Evolutionary conservation across 2,888 invertebrate genomes (phyloP).

Genomic region (Rhingia rostrata): DNA sequence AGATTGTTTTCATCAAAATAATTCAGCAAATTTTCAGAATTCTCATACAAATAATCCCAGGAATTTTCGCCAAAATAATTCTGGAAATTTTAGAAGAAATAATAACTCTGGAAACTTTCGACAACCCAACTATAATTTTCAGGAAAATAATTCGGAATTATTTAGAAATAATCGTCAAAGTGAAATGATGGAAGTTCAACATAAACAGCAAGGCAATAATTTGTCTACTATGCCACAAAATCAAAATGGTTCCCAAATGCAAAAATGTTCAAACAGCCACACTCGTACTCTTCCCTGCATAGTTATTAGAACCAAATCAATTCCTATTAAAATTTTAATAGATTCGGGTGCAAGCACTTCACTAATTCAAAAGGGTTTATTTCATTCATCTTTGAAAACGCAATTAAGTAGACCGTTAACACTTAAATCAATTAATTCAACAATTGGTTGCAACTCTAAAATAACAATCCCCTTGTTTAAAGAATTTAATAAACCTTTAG

Average conservation of each 20-base stretch:
- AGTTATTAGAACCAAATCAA: constrained; percentile 11
- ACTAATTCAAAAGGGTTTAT: constrained; percentile 2
- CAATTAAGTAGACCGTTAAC: constrained; percentile 2
- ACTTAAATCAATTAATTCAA: constrained; percentile 18
- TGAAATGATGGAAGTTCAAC: constrained; percentile 12
- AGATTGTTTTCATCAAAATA: background rate
- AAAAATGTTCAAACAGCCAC: constrained; percentile 2
- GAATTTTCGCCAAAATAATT: background rate
- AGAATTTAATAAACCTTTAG: constrained; percentile 8
- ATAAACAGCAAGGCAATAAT: constrained; percentile 14
- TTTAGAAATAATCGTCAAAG: background rate
- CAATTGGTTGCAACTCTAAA: background rate
- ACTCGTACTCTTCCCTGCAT: constrained; percentile 27
- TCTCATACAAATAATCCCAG: background rate
- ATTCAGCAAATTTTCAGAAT: constrained; percentile 7
- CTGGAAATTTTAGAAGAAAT: constrained; percentile 4
- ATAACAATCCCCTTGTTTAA: constrained; percentile 11
- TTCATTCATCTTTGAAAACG: constrained; percentile 15
- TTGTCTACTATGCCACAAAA: constrained; percentile 11
- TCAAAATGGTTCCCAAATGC: background rate
- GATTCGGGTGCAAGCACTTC: constrained; percentile 19
- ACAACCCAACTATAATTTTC: background rate
- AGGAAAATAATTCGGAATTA: background rate
- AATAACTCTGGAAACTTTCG: background rate
- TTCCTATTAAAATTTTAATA: constrained; percentile 17